phyloP scores from a whole-genome alignment of 2,113 vertebrate species.

The Gambusia affinis region DNA sequence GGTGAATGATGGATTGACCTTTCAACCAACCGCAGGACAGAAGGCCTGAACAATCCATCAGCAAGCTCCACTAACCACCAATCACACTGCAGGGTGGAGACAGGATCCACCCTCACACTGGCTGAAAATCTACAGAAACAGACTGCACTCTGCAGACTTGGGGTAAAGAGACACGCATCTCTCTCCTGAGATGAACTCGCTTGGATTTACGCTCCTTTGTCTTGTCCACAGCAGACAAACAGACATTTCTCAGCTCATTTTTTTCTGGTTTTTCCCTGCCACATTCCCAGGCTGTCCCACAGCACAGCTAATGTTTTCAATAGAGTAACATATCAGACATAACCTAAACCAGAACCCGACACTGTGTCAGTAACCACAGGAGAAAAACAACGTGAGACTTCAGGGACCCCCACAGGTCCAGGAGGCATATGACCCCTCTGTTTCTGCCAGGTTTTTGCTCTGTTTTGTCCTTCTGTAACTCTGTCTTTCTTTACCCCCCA shows the following conservation, averaged over 20 bases:
- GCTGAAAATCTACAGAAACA: constrained; percentile 4
- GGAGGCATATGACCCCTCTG: constrained; percentile 39
- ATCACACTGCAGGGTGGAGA: constrained; percentile 68
- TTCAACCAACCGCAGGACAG: constrained; percentile 64
- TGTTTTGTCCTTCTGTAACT: constrained; percentile 23
- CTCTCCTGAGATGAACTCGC: constrained; percentile 62
- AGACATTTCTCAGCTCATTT: constrained; percentile 55
- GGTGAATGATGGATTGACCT: constrained; percentile 64
- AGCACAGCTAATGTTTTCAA: constrained; percentile 50
- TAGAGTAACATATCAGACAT: constrained; percentile 49
- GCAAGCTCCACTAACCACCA: constrained; percentile 54
- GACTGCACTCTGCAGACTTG: not conserved
- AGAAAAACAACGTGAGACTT: constrained; percentile 61
- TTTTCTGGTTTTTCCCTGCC: constrained; percentile 18
- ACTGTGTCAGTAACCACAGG: constrained; percentile 45
- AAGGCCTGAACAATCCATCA: constrained; percentile 67
- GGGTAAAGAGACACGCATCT: constrained; percentile 22
- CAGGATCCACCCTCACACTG: constrained; percentile 25
- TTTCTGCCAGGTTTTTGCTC: constrained; percentile 40
- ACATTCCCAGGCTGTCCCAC: constrained; percentile 69
- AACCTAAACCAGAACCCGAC: constrained; percentile 58
- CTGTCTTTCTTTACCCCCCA: constrained; percentile 47
- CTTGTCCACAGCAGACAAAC: constrained; percentile 50
- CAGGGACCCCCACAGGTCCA: constrained; percentile 52
- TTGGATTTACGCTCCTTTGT: constrained; percentile 41